Base-by-base conservation (phyloP, 2,888 invertebrate genomes). In the Dinocampus coccinellae region DNA sequence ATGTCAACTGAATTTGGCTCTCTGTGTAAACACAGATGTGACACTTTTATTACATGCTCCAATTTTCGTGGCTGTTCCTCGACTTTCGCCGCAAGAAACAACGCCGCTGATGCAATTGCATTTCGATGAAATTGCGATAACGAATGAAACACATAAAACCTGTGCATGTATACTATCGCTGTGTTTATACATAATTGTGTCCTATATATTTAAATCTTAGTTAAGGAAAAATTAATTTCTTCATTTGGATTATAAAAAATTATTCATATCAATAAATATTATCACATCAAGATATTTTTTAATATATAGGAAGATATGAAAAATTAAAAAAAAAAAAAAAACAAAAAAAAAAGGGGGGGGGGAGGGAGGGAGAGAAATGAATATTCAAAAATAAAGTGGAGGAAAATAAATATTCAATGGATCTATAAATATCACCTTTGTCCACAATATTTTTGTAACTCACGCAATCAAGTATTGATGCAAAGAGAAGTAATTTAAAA, bases 91-190 rank as follows among this genome's bases (percentile, higher is more conserved):
- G 99, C 98, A 79, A 99, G 90, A 89, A 99, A 99, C 64, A 99
- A 90, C 68, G 97, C 95, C 3, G 98, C 97, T 3, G 97, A 93
- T 10, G 98, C 97, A 87, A 99, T 96, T 68, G 95, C 93, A 88
- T 97, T 95, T 87, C 97, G 93, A 89, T 97, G 96, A 88, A 98
- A 99, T 87, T 95, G 94, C 65, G 95, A 93, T 89, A 99, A 97
- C 16, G 98, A 97, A 88, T 99, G 98, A 90, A 97, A 98, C 89
- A 98, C 97, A 89, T 98, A 99, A 90, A 99, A 99, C 70, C 99
- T 92, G 89, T 99, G 99, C 98, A 99, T 98, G 85, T 99, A 99
- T 70, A 99, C 98, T 84, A 98, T 98, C 36, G 98, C 99, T 74
- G 98, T 98, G 89, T 98, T 99, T 88, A 98, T 98, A 88, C 98